Evolutionary conservation across 35 echinoderm and acorn worm species (phyloP).

Genomic region (Chiridota heheva): DNA sequence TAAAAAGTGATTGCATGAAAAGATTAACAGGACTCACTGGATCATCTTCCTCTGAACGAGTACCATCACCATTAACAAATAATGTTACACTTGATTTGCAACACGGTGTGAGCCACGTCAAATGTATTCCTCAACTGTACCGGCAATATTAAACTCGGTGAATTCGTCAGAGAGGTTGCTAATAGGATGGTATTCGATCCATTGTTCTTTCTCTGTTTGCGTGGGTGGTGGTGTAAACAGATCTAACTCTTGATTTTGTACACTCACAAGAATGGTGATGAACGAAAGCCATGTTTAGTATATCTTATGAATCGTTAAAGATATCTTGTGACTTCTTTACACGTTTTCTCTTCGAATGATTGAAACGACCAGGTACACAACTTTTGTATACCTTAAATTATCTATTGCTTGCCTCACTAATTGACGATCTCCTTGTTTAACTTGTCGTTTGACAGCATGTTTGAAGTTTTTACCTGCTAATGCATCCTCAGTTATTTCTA

Average conservation of each 20-base stretch:
- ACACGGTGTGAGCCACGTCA: not conserved
- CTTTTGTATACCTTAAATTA: not conserved
- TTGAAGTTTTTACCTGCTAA: not conserved
- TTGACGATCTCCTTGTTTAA: not conserved
- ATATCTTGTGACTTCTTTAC: not conserved
- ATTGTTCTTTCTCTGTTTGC: not conserved
- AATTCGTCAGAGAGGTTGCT: not conserved
- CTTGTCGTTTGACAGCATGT: not conserved
- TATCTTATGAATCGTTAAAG: not conserved
- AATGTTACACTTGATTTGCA: not conserved
- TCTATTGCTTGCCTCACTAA: not conserved
- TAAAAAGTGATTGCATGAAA: constrained; percentile 1
- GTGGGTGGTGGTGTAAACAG: not conserved
- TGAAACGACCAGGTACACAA: too few species aligned
- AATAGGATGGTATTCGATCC: constrained; percentile 1
- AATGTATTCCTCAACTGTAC: not conserved
- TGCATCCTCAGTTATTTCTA: not conserved
- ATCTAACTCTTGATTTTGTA: not conserved
- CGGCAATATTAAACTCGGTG: not conserved
- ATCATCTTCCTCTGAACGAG: not conserved
- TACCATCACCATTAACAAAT: not conserved
- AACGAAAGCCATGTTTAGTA: constrained; percentile 1
- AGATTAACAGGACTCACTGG: not conserved
- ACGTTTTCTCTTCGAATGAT: not conserved
- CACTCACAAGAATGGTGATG: constrained; percentile 11